These are phyloP conservation scores for Lasioglossum vierecki DNA, from an alignment of 2,888 invertebrate species.

Conservation along the genomic window DNA sequence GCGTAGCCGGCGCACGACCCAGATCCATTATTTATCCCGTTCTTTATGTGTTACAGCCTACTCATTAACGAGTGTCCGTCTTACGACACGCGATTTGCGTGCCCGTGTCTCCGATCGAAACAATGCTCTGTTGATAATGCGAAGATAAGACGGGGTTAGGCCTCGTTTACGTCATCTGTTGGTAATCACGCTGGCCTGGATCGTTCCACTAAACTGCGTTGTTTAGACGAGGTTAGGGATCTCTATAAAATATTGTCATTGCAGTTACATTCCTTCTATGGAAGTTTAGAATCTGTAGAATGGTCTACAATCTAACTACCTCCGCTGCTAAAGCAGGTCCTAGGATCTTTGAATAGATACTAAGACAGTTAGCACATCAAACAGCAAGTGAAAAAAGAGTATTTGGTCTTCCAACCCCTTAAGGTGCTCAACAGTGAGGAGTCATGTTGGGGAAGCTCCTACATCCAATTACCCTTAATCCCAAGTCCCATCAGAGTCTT, in stretches of 20 bases:
- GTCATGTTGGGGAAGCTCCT: background rate
- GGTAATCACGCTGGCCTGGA: background rate
- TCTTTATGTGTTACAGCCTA: background rate
- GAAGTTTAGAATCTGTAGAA: too few species aligned
- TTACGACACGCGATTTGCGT: background rate
- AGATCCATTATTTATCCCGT: slow-evolving; percentile 15
- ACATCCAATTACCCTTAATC: background rate
- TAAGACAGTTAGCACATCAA: too few species aligned
- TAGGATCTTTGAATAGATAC: too few species aligned
- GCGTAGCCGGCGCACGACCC: slow-evolving; percentile 8
- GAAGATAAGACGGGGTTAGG: background rate
- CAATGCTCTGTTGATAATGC: slow-evolving; percentile 9
- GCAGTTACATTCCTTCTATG: too few species aligned
- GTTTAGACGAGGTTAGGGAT: too few species aligned
- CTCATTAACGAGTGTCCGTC: slow-evolving; percentile 15
- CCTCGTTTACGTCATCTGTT: background rate
- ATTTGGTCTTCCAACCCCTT: background rate
- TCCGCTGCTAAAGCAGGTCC: too few species aligned
- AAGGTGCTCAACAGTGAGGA: too few species aligned
- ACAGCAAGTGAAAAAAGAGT: too few species aligned
- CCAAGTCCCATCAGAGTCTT: background rate
- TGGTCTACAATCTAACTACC: too few species aligned
- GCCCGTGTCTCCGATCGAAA: background rate
- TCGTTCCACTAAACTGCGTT: background rate
- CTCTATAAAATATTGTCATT: too few species aligned